Evolutionary conservation across 2,113 vertebrate genomes (phyloP), one percentile per base, ranked within the genome.

Genomic region (Elaphurus davidianus): DNA sequence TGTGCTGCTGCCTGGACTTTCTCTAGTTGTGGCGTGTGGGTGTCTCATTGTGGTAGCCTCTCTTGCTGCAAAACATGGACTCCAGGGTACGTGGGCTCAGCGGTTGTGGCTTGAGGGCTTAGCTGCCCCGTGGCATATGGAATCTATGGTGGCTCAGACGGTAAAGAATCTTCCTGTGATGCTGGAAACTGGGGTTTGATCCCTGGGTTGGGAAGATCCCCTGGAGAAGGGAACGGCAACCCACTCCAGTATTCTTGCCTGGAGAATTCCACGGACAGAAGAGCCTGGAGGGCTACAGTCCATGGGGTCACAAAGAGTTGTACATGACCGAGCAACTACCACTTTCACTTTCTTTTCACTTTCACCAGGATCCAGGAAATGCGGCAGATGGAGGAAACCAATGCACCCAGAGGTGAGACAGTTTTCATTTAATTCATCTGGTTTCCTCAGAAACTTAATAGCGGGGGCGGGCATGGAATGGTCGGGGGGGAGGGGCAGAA

Each of bases 231-330:
- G 19, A 23, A 74, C 13, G n/a, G 67, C 67, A 74, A 40, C 67
- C 67, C n/a, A 40, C n/a, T 74, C n/a, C 19, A 74, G 67, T 74
- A 74, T 40, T 74, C 67, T 74, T 74, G n/a, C 67, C 67, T 74
- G 19, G 67, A 40, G 67, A 74, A 74, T 40, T 71, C 67, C n/a
- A 71, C 6, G 10, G 67, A 40, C 67, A 71, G n/a, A 71, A 2
- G n/a, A 71, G 67, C 67, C 67, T 40, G 67, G 67, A 23, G n/a
- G 67, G 19, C 67, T 76, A 76, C 23, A 43, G 71, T 76, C 40
- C 6, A 1, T 27, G 40, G 36, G 71, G 71, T 43, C 0, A 0
- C 23, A 25, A 27, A 43, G 71, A 76, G 6, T 1, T 43, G 6
- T 40, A 43, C 71, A 7, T 3, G 3, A 43, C 23, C 27, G 36